A percentile compares a stretch with the other conserved stretches of the same genome.
Evolutionary conservation across 2,888 invertebrate genomes (phyloP).

Genomic region (Nebria salina): DNA sequence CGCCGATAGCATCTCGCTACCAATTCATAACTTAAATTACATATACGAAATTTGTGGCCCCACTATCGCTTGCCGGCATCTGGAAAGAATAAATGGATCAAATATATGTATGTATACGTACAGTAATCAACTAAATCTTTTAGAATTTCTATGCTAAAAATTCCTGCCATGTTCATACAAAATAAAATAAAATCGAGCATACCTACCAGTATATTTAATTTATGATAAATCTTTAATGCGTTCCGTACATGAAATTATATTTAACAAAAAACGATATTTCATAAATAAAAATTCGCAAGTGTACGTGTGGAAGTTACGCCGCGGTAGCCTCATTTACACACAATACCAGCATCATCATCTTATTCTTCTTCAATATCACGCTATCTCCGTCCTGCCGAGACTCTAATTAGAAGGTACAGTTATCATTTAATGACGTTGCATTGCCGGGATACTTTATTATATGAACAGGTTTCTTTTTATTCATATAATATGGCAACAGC

Average conservation of each 20-base stretch:
- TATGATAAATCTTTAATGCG: not conserved
- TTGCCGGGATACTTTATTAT: slow-evolving; percentile 6
- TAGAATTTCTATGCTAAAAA: not conserved
- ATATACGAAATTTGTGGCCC: not conserved
- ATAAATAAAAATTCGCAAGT: not conserved
- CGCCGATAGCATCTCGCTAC: not conserved
- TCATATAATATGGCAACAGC: not conserved
- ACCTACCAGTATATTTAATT: no score
- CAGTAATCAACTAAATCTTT: not conserved
- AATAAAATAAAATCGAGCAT: no score
- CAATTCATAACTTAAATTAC: not conserved
- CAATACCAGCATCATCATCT: slow-evolving; percentile 8
- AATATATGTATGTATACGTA: not conserved
- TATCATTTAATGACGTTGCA: slow-evolving; percentile 43
- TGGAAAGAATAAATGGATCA: not conserved
- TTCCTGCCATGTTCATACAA: not conserved
- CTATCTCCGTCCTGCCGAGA: not conserved
- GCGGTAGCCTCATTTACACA: slow-evolving; percentile 16
- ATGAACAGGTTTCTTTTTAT: slow-evolving; percentile 8
- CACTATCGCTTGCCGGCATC: not conserved
- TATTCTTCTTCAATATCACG: not conserved
- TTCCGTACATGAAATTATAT: not conserved
- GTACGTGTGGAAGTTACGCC: not conserved
- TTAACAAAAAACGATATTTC: not conserved
- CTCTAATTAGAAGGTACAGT: slow-evolving; percentile 43